Conservation (phyloP, 2,888 invertebrate genomes). For the Masnerella sp. region DNA sequence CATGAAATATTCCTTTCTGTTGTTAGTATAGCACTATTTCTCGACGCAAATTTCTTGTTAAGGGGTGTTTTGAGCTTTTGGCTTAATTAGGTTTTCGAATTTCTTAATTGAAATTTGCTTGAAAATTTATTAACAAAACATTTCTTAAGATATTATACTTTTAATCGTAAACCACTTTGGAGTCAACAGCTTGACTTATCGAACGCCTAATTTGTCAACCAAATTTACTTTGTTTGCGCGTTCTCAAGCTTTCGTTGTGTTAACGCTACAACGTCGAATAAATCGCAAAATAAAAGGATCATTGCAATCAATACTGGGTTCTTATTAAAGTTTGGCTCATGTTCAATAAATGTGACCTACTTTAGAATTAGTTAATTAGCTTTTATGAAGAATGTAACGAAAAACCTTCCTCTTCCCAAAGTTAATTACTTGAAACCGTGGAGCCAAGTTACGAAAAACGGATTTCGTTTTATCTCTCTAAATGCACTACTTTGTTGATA, state of each 20-base stretch:
- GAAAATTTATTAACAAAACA: no score
- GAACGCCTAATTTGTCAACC: conserved; percentile 12
- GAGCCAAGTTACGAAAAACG: conserved; percentile 38
- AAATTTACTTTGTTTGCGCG: conserved; percentile 17
- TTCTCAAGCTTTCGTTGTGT: no score
- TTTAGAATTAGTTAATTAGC: conserved; percentile 56
- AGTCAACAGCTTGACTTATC: neutral
- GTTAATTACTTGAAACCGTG: conserved; percentile 35
- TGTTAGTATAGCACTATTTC: no score
- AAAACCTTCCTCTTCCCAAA: conserved; percentile 33
- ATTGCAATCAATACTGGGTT: conserved; percentile 27
- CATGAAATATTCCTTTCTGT: neutral
- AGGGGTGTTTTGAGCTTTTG: no score
- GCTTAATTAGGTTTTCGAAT: no score
- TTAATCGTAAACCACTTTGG: no score
- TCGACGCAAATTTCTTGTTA: no score
- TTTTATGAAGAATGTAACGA: conserved; percentile 44
- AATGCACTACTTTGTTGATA: conserved; percentile 28
- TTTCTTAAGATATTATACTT: no score
- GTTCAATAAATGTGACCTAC: conserved; percentile 58
- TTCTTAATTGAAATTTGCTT: no score
- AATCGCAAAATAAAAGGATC: conserved; percentile 26
- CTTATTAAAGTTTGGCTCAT: conserved; percentile 53
- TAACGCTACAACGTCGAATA: conserved; percentile 21
- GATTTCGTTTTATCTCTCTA: conserved; percentile 21